Evolutionary conservation across 2,113 vertebrate genomes (phyloP).

Genomic region (Acanthochromis polyacanthus): DNA sequence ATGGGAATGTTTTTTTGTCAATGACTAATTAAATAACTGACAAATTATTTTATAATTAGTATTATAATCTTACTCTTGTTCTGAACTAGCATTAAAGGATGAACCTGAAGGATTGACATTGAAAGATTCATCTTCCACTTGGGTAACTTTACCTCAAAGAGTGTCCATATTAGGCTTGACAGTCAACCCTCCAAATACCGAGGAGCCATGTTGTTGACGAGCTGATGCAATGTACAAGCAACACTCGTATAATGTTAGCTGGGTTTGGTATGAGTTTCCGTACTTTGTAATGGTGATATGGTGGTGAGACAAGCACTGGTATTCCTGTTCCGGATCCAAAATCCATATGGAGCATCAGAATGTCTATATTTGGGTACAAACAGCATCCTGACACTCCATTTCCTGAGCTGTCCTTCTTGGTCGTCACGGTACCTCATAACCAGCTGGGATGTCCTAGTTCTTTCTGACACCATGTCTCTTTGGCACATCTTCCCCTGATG

Average conservation of each 20-base stretch:
- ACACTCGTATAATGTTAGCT: slow-evolving; percentile 39
- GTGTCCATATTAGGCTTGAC: slow-evolving; percentile 21
- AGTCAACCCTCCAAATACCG: slow-evolving; percentile 19
- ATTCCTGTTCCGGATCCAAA: slow-evolving; percentile 51
- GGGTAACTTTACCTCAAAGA: neutral
- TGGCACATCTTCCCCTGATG: slow-evolving; percentile 16
- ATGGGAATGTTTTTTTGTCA: neutral
- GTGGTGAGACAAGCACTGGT: slow-evolving; percentile 1
- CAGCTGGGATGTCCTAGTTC: slow-evolving; percentile 43
- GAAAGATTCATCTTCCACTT: neutral
- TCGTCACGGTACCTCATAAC: slow-evolving; percentile 20
- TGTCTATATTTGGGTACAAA: slow-evolving; percentile 58
- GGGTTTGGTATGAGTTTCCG: slow-evolving; percentile 26
- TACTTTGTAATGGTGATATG: slow-evolving; percentile 39
- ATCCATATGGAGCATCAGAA: slow-evolving; percentile 26
- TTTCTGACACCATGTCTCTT: slow-evolving; percentile 28
- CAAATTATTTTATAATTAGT: neutral
- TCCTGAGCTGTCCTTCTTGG: neutral
- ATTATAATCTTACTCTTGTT: neutral
- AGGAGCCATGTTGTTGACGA: slow-evolving; percentile 3
- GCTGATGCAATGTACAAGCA: slow-evolving; percentile 60
- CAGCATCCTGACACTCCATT: slow-evolving; percentile 8
- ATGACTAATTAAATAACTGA: neutral
- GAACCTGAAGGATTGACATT: neutral
- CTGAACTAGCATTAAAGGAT: neutral